phyloP scores from a whole-genome alignment of 2,797 vertebrate genomes.

The Gobio occitaniae region DNA sequence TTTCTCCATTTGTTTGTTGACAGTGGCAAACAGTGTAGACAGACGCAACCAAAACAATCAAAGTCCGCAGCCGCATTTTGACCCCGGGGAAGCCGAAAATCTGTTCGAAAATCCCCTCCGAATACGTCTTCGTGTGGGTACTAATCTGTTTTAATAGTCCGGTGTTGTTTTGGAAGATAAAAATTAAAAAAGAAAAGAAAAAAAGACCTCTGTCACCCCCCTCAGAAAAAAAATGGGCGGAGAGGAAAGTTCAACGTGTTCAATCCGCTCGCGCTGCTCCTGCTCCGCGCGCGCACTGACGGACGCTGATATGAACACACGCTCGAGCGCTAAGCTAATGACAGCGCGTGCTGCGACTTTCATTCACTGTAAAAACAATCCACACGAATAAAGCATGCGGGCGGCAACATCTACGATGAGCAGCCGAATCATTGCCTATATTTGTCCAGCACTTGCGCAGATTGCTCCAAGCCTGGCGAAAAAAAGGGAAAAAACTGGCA shows the following conservation, averaged over 20 bases:
- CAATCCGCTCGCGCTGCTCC: conserved; percentile 39
- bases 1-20: conserved; percentile 73
- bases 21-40: conserved; percentile 70
- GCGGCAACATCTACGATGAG: not conserved
- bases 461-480: not conserved
- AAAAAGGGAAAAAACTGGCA: not conserved
- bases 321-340: conserved; percentile 29
- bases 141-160: conserved; percentile 38
- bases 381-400: not conserved
- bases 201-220: conserved; percentile 29
- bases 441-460: conserved; percentile 19
- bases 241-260: conserved; percentile 63
- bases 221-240: conserved; percentile 55
- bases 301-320: not conserved
- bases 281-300: conserved; percentile 23
- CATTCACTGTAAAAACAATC: conserved; percentile 21
- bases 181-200: conserved; percentile 32
- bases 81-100: conserved; percentile 34
- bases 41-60: conserved; percentile 68
- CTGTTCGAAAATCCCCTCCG: conserved; percentile 31
- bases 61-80: conserved; percentile 79
- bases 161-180: conserved; percentile 16
- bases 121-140: not conserved
- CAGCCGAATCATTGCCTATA: conserved; percentile 6
- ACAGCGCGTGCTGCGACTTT: conserved; percentile 26